These are phyloP conservation scores for Stichopus horrens DNA, from an alignment of 53 echinoderm and acorn worm genomes.

Conservation along the genomic window DNA sequence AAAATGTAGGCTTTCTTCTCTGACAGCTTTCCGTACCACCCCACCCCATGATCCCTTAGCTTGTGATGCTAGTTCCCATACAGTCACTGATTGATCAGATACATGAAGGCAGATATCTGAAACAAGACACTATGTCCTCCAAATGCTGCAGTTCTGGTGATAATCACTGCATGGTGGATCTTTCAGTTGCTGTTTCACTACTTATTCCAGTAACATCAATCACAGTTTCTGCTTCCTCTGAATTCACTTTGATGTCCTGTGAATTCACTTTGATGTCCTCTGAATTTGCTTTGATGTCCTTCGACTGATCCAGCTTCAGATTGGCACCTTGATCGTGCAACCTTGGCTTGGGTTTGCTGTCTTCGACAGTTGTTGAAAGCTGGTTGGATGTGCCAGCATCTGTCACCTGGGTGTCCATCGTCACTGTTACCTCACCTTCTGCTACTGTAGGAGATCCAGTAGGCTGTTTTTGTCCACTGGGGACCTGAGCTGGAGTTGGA, in stretches of 20 bases:
- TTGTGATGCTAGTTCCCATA: too few relatives aligned
- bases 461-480: not conserved
- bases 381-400: too few relatives aligned
- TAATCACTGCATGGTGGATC: not conserved
- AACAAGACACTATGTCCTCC: too few relatives aligned
- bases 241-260: not conserved
- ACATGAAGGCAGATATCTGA: too few relatives aligned
- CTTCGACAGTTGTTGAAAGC: too few relatives aligned
- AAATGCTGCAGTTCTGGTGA: too few relatives aligned
- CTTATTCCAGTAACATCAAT: slow-evolving; percentile 24
- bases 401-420: too few relatives aligned
- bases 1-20: too few relatives aligned
- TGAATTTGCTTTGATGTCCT: not conserved
- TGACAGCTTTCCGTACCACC: too few relatives aligned
- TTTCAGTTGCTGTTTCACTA: not conserved
- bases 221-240: not conserved
- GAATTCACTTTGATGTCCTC: not conserved
- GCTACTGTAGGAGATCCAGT: not conserved
- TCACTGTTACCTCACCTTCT: not conserved
- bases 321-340: not conserved
- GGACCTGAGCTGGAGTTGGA: not conserved
- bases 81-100: too few relatives aligned
- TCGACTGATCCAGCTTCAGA: not conserved
- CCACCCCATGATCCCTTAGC: too few relatives aligned
- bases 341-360: not conserved